Evolutionary conservation across 2,888 invertebrate genomes (phyloP).

Genomic region (Cephus sareptanus): DNA sequence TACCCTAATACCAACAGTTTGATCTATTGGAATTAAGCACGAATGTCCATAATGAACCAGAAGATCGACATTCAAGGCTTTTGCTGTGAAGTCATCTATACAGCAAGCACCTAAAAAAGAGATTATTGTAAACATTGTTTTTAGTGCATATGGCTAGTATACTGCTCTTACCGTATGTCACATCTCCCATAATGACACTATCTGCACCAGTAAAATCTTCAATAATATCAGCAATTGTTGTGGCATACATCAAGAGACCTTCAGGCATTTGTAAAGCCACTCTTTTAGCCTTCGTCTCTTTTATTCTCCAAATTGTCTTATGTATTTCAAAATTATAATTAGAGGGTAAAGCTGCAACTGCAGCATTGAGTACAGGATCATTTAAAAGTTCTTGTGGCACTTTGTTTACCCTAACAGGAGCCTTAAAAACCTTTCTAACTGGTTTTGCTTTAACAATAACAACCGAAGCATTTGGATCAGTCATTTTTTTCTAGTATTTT

Average conservation of each 20-base stretch:
- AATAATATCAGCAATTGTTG: conserved; percentile 93
- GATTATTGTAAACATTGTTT: background rate
- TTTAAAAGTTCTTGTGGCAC: conserved; percentile 84
- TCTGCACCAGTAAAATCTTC: conserved; percentile 90
- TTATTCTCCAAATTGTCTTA: conserved; percentile 97
- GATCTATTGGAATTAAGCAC: conserved; percentile 91
- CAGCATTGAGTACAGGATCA: conserved; percentile 78
- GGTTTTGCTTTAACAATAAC: conserved; percentile 84
- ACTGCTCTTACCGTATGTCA: conserved; percentile 81
- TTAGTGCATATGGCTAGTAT: background rate
- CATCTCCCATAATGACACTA: conserved; percentile 97
- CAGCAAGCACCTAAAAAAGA: conserved; percentile 84
- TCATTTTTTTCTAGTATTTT: conserved; percentile 30
- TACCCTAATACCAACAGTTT: conserved; percentile 86
- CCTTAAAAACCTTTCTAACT: conserved; percentile 82
- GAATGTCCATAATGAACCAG: conserved; percentile 98
- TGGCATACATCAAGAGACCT: conserved; percentile 92
- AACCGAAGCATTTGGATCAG: conserved; percentile 62
- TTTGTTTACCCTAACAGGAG: conserved; percentile 79
- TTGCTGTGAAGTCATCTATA: conserved; percentile 95
- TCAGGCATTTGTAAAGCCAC: conserved; percentile 98
- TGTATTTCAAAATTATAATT: conserved; percentile 99
- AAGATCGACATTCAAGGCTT: conserved; percentile 88
- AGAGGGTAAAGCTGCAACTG: conserved; percentile 81
- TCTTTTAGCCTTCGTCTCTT: conserved; percentile 82